Percentiles rank a stretch among this genome's conserved stretches.
These are phyloP conservation scores for Cyclina sinensis DNA, from an alignment of 1,140 invertebrate species.

Conservation along the genomic window DNA sequence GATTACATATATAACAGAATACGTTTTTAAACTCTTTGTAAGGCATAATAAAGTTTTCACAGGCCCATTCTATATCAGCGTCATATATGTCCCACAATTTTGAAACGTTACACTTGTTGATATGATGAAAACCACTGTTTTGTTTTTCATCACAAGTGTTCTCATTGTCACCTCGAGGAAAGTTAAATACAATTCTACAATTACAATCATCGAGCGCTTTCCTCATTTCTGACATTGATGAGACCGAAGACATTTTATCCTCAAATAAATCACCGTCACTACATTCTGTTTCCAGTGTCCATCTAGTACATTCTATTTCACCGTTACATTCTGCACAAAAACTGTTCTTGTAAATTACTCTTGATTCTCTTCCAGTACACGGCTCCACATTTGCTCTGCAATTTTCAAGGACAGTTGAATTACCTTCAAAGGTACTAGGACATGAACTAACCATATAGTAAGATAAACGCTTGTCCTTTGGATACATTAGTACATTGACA, in stretches of 20 bases:
- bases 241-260: background rate
- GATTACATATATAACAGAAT: conserved; percentile 25
- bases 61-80: background rate
- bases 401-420: background rate
- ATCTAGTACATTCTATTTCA: background rate
- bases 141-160: background rate
- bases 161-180: background rate
- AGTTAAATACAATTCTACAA: background rate
- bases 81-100: background rate
- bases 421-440: background rate
- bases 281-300: background rate
- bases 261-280: background rate
- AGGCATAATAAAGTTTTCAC: background rate
- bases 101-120: conserved; percentile 1
- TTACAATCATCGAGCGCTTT: background rate
- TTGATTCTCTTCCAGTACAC: background rate
- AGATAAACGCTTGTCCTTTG: no score
- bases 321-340: background rate
- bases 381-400: background rate
- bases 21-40: background rate
- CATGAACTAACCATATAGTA: background rate
- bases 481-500: background rate
- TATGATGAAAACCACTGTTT: background rate
- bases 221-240: background rate
- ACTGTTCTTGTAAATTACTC: background rate